phyloP scores from a whole-genome alignment of 2,888 invertebrate genomes.

The Neria commutata region DNA sequence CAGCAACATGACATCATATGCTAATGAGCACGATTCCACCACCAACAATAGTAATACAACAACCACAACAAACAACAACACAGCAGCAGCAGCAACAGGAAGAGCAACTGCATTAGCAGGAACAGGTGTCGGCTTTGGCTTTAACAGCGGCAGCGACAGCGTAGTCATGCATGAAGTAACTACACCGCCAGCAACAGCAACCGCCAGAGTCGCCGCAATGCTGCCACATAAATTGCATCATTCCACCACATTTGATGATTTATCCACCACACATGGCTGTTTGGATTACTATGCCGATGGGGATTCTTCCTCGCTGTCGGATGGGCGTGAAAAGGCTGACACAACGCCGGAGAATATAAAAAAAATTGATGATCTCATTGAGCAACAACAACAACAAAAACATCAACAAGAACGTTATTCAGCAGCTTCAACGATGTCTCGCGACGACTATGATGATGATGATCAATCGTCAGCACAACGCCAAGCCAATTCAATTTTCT shows the following conservation, averaged over 20 bases:
- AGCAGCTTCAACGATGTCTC: constrained; percentile 15
- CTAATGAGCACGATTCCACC: no score
- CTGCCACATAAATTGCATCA: neutral
- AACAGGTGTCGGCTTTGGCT: neutral
- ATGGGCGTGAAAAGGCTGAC: constrained; percentile 60
- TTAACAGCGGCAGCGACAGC: neutral
- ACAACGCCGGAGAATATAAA: constrained; percentile 60
- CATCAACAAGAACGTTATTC: neutral
- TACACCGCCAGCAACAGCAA: neutral
- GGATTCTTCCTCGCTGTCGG: constrained; percentile 44
- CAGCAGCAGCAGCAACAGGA: neutral
- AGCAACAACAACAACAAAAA: constrained; percentile 16
- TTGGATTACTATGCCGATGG: constrained; percentile 35
- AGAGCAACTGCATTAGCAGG: neutral
- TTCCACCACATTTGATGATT: neutral
- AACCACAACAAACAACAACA: neutral
- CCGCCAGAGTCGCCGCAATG: neutral
- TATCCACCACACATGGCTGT: no score
- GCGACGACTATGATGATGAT: constrained; percentile 21
- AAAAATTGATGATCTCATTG: constrained; percentile 61
- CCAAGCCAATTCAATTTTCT: no score
- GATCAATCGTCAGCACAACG: no score
- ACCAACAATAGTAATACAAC: no score
- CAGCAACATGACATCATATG: no score
- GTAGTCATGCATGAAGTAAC: neutral